Evolutionary conservation across 1,140 invertebrate species (phyloP), one percentile per base, ranked within the genome.

Genomic region (Drosophila pallidifrons): DNA sequence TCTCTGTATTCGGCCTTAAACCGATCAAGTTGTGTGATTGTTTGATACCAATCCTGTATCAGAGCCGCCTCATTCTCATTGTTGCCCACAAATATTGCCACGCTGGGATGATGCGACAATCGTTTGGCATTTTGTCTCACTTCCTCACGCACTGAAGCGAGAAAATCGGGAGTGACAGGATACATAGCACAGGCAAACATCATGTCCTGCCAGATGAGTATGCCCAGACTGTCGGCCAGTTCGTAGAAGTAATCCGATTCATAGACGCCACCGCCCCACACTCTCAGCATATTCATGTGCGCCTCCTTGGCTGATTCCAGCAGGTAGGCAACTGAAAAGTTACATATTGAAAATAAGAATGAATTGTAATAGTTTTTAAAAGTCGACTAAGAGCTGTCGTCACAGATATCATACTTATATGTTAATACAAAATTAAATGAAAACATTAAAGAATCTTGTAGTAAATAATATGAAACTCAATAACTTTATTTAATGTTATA

Each of bases 101-200:
- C 95, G 59, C 96, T 98, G 0, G 98, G 95, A 93, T 99, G 98
- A 92, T 97, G 95, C 73, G 98, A 96, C 5, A 99, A 93, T 64
- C 98, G 94, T 67, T 95, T 93, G 1, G 98, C 95, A 93, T 99
- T 98, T 86, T 99, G 96, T 20, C 93, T 93, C 6, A 99, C 94
- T 94, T 99, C 99, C 15, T 92, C 89, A 35, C 92, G 91, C 0
- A 99, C 97, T 8, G 94, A 95, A 2, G 93, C 75, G 1, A 99
- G 93, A 93, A 98, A 99, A 7, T 94, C 91, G 0, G 93, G 70
- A 60, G 95, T 94, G 0, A 95, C 94, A 4, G 98, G 99, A 93
- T 99, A 99, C 95, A 99, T 97, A 5, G 96, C 94, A 91, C 98
- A 99, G 0, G 99, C 99, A 93, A 99, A 99, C 96, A 99, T 99